Evolutionary conservation across 2,113 vertebrate species (phyloP).

Genomic region (Lethenteron camtschaticum): DNA sequence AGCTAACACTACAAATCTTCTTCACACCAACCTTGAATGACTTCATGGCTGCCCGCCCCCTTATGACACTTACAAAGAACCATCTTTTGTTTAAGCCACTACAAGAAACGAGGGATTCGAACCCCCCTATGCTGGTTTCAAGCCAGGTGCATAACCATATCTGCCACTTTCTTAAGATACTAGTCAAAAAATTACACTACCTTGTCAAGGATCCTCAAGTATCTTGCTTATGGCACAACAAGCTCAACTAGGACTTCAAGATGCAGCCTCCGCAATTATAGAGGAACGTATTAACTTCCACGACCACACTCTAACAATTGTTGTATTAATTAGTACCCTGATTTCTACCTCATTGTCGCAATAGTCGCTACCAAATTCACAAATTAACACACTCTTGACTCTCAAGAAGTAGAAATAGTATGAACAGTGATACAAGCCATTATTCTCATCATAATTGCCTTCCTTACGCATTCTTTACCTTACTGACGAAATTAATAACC

Average conservation of each 20-base stretch:
- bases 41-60: not conserved
- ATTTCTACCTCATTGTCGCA: slow-evolving; percentile 14
- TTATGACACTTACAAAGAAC: too few relatives aligned
- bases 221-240: not conserved
- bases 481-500: slow-evolving; percentile 14
- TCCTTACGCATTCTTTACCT: slow-evolving; percentile 14
- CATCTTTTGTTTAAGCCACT: too few relatives aligned
- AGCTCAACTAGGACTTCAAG: too few relatives aligned
- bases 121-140: too few relatives aligned
- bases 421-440: slow-evolving; percentile 11
- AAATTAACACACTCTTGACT: slow-evolving; percentile 13
- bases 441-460: slow-evolving; percentile 10
- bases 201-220: slow-evolving; percentile 2
- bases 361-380: slow-evolving; percentile 12
- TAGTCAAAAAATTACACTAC: not conserved
- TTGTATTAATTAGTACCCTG: slow-evolving; percentile 11
- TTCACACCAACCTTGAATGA: slow-evolving; percentile 11
- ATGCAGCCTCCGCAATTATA: slow-evolving; percentile 10
- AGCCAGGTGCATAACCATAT: too few relatives aligned
- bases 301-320: slow-evolving; percentile 14
- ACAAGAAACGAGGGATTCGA: too few relatives aligned
- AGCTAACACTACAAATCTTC: slow-evolving; percentile 4
- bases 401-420: slow-evolving; percentile 13
- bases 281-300: slow-evolving; percentile 16
- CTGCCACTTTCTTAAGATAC: not conserved